phyloP scores from a whole-genome alignment of 1,140 invertebrate species.

The Sycobia sp. region DNA sequence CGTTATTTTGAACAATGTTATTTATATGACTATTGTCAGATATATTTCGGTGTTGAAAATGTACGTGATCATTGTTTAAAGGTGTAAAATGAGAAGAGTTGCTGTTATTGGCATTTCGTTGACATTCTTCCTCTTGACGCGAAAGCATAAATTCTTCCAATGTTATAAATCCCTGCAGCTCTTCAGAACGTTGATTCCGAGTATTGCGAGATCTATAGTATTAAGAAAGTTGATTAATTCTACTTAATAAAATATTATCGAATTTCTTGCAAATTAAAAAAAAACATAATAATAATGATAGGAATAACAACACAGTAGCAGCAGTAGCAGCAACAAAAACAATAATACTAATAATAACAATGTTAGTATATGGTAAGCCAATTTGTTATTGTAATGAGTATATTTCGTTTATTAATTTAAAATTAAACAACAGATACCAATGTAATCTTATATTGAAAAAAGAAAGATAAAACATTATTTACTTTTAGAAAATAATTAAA shows the following conservation, averaged over 20 bases:
- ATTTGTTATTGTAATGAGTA: too few relatives aligned
- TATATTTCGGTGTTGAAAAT: slow-evolving; percentile 46
- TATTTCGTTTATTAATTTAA: too few relatives aligned
- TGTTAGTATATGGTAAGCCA: too few relatives aligned
- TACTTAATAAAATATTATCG: background rate
- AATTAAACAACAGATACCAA: too few relatives aligned
- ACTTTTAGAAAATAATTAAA: background rate
- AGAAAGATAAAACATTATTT: background rate
- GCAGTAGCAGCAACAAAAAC: too few relatives aligned
- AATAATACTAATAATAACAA: too few relatives aligned
- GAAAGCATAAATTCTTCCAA: slow-evolving; percentile 77
- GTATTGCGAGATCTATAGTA: background rate
- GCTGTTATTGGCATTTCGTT: slow-evolving; percentile 32
- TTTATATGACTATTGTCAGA: slow-evolving; percentile 30
- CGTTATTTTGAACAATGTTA: slow-evolving; percentile 37
- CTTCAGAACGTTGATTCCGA: slow-evolving; percentile 46
- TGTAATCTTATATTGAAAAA: too few relatives aligned
- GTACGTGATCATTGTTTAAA: slow-evolving; percentile 48
- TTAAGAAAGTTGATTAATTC: background rate
- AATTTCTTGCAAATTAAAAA: background rate
- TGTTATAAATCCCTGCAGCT: slow-evolving; percentile 66
- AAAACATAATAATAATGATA: too few relatives aligned
- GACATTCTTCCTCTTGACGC: slow-evolving; percentile 73
- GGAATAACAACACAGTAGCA: too few relatives aligned
- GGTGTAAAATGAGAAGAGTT: slow-evolving; percentile 39